A percentile compares a stretch with the other conserved stretches of the same genome.
These are phyloP conservation scores for Crotalus viridis DNA, from an alignment of 2,113 vertebrate genomes.

Conservation along the genomic window DNA sequence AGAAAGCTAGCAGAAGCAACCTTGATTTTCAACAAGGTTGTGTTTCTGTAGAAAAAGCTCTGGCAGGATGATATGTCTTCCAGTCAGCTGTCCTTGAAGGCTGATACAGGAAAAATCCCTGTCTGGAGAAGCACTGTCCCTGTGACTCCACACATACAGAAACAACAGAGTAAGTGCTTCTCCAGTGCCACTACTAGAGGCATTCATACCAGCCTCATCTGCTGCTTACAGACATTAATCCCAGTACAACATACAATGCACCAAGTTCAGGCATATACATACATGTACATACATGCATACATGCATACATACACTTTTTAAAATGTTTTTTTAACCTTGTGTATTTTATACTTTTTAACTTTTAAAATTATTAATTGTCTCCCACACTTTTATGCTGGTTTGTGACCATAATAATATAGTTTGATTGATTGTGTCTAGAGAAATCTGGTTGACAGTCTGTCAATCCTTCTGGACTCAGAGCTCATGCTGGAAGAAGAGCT, in stretches of 20 bases:
- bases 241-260: not conserved
- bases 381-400: not conserved
- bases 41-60: not conserved
- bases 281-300: too few relatives aligned
- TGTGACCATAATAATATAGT: not conserved
- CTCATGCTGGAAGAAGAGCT: not conserved
- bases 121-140: not conserved
- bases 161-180: not conserved
- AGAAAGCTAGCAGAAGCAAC: not conserved
- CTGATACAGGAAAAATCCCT: not conserved
- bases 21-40: not conserved
- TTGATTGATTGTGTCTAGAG: not conserved
- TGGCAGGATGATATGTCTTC: not conserved
- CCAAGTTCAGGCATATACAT: too few relatives aligned
- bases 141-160: not conserved
- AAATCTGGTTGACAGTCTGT: not conserved
- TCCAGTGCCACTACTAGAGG: not conserved
- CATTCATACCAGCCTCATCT: not conserved
- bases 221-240: not conserved
- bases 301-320: not conserved
- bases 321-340: not conserved
- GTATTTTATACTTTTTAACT: not conserved
- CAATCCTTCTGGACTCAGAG: not conserved
- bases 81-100: not conserved
- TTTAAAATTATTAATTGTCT: not conserved